Evolutionary conservation across 1,140 invertebrate species (phyloP).

Genomic region (Lutraria rhynchaena): DNA sequence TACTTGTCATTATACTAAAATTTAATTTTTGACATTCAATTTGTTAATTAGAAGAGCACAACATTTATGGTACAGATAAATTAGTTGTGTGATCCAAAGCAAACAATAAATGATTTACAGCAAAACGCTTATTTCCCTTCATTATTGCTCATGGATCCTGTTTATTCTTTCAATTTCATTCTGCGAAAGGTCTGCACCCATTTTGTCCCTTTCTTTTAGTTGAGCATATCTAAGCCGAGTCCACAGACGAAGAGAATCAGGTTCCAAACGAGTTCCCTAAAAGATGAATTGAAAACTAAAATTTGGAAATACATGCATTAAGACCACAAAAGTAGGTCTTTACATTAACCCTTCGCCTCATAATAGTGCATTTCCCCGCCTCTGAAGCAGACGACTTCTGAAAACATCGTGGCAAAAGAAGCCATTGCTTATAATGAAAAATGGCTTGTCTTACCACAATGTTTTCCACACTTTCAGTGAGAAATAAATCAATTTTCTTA

Average conservation of each 20-base stretch:
- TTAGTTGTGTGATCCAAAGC: too few species aligned
- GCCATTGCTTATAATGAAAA: background rate
- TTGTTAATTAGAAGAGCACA: too few species aligned
- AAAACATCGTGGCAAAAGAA: background rate
- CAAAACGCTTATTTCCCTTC: too few species aligned
- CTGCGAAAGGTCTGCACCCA: background rate
- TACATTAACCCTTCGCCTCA: too few species aligned
- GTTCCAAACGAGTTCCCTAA: conserved; percentile 40
- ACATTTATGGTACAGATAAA: too few species aligned
- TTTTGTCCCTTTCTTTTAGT: background rate
- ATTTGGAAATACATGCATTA: background rate
- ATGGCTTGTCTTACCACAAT: background rate
- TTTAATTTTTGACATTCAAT: too few species aligned
- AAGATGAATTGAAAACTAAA: background rate
- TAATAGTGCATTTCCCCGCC: background rate
- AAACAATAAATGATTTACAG: too few species aligned
- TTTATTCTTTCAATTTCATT: background rate
- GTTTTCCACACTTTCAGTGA: too few species aligned
- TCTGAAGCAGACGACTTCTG: background rate
- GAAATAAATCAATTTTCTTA: too few species aligned
- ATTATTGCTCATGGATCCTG: too few species aligned
- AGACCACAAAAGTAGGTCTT: background rate
- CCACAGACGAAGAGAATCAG: conserved; percentile 29
- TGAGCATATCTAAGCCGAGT: conserved; percentile 11
- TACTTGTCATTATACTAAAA: too few species aligned